Percentiles rank a stretch among this genome's conserved stretches.
Conservation (phyloP, 1,140 invertebrate genomes). For the Spodoptera frugiperda region DNA sequence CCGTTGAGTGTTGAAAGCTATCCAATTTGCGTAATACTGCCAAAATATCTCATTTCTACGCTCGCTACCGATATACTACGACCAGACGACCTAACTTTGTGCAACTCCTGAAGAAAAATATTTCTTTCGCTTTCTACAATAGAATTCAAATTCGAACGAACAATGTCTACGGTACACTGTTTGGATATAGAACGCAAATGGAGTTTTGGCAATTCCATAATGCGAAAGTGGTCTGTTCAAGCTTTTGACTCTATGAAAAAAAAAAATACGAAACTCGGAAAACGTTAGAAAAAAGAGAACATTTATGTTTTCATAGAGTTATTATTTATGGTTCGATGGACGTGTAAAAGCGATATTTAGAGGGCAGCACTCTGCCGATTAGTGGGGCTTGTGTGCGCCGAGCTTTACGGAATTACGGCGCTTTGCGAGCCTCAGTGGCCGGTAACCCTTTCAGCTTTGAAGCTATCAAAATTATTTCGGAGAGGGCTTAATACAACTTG, state of each 20-base stretch:
- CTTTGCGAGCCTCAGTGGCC: constrained; percentile 61
- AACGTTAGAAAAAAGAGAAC: constrained; percentile 84
- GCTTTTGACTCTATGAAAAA: constrained; percentile 86
- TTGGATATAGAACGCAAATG: constrained; percentile 69
- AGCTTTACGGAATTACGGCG: constrained; percentile 66
- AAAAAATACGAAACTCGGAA: constrained; percentile 81
- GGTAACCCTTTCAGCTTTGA: constrained; percentile 79
- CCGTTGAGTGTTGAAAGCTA: constrained; percentile 86
- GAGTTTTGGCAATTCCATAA: constrained; percentile 86
- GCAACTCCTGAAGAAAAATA: constrained; percentile 46
- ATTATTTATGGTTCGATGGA: constrained; percentile 84
- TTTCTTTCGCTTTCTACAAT: constrained; percentile 37
- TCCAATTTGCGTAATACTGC: constrained; percentile 86
- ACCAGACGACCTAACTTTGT: constrained; percentile 59
- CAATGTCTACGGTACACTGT: constrained; percentile 55
- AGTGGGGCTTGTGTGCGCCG: constrained; percentile 68
- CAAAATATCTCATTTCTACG: constrained; percentile 86
- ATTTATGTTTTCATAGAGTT: constrained; percentile 86
- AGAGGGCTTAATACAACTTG: constrained; percentile 63
- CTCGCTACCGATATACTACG: constrained; percentile 66
- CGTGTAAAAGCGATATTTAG: constrained; percentile 83
- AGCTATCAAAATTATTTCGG: constrained; percentile 78
- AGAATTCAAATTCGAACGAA: constrained; percentile 54
- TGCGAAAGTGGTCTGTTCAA: constrained; percentile 86
- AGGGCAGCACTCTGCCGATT: constrained; percentile 82